These are phyloP conservation scores for Brachyistius frenatus DNA, from an alignment of 2,113 vertebrate genomes.

Conservation along the genomic window DNA sequence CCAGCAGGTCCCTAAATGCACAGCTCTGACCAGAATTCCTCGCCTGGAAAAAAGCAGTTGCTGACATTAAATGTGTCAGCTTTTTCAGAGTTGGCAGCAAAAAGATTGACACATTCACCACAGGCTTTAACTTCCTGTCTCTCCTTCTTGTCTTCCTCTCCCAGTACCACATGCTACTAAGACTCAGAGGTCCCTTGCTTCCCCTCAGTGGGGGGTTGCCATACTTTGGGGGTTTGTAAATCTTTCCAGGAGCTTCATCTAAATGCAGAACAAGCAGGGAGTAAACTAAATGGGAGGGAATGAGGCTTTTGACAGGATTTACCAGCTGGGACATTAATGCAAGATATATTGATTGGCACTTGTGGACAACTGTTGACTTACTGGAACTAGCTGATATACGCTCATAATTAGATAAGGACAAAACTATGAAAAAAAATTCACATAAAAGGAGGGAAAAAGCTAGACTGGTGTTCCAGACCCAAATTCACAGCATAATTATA, in stretches of 20 bases:
- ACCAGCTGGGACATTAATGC: neutral
- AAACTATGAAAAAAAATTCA: no score
- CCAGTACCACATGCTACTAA: slow-evolving; percentile 40
- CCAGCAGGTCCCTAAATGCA: slow-evolving; percentile 57
- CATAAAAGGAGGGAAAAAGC: neutral
- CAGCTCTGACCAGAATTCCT: slow-evolving; percentile 65
- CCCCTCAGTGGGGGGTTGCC: slow-evolving; percentile 33
- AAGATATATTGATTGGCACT: neutral
- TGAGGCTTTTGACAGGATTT: slow-evolving; percentile 10
- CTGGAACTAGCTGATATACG: neutral
- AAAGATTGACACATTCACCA: slow-evolving; percentile 58
- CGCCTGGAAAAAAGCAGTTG: slow-evolving; percentile 14
- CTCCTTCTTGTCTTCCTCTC: slow-evolving; percentile 19
- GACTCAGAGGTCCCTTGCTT: slow-evolving; percentile 44
- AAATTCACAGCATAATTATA: no score
- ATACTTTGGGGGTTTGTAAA: slow-evolving; percentile 27
- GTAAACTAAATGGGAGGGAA: slow-evolving; percentile 23
- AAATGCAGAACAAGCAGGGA: slow-evolving; percentile 36
- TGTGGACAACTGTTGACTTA: neutral
- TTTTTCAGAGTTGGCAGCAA: slow-evolving; percentile 39
- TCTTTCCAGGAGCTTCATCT: slow-evolving; percentile 37
- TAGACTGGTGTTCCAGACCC: no score
- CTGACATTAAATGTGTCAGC: slow-evolving; percentile 35
- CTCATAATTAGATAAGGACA: neutral
- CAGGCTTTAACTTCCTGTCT: slow-evolving; percentile 43